Base-by-base conservation (phyloP, 2,888 invertebrate species). In the Amiota communis region DNA sequence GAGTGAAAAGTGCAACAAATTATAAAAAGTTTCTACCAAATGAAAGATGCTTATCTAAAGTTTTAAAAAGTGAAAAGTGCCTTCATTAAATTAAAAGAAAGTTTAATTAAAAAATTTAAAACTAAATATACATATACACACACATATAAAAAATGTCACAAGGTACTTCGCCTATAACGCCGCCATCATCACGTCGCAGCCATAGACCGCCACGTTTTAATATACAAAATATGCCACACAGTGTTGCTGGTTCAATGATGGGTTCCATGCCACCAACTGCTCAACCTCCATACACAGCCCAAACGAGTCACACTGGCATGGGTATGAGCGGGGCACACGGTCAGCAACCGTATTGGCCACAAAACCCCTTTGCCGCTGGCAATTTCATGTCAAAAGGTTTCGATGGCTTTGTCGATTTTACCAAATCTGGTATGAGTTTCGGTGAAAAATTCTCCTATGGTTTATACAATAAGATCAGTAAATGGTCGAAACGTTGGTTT, bases 361-460 rank as follows among this genome's bases (percentile, higher is more conserved):
- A 86, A 0, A 89, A 90, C 83, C 88, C 90, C 1, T 89, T 90
- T 70, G 95, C 93, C 77, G 94, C 94, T 0, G 94, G 94, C 0
- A 94, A 94, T 78, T 96, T 95, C 81, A 93, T 95, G 91, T 94
- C 95, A 85, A 93, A 94, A 79, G 95, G 95, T 84, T 94, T 96
- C 80, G 93, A 93, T 80, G 95, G 94, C 0, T 93, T 95, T 81
- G 93, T 93, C 82, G 94, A 95, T 88, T 93, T 95, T 86, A 95
- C 95, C 0, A 96, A 95, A 85, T 93, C 94, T 72, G 96, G 96
- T 36, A 90, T 96, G 78, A 95, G 95, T 89, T 93, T 93, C 53
- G 96, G 96, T 75, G 96, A 96, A 89, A 96, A 95, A 87, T 92
- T 93, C 75, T 95, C 95, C 0, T 94, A 93, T 81, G 95, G 95